phyloP scores from a whole-genome alignment of 2,797 vertebrate species.

The Esox masquinongy region DNA sequence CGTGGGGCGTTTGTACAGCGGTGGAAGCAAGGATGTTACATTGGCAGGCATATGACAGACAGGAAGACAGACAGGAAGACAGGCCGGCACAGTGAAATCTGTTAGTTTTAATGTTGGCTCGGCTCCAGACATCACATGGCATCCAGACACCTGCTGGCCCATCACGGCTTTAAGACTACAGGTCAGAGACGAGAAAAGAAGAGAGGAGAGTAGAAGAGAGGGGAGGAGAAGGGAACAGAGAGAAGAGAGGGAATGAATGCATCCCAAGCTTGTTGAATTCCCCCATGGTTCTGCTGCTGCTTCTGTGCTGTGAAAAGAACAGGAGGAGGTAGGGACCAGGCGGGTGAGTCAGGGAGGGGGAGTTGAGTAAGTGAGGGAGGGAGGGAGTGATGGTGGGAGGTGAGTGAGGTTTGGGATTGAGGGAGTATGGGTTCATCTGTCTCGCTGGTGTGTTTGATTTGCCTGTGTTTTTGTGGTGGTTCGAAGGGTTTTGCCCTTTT shows the following conservation, averaged over 20 bases:
- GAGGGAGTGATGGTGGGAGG: not conserved
- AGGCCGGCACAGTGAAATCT: conserved; percentile 29
- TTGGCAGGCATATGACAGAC: conserved; percentile 35
- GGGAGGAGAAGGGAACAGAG: not conserved
- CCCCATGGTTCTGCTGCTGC: not conserved
- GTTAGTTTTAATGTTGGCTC: conserved; percentile 38
- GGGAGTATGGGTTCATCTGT: conserved; percentile 10
- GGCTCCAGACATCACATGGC: conserved; percentile 47
- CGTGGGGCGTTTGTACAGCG: too few relatives aligned
- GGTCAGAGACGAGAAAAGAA: not conserved
- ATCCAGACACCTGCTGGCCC: conserved; percentile 36
- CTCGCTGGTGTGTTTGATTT: conserved; percentile 22
- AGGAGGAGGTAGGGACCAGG: too few relatives aligned
- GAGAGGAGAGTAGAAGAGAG: not conserved
- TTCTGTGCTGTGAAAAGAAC: conserved; percentile 1
- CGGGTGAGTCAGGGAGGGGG: not conserved
- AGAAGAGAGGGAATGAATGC: not conserved
- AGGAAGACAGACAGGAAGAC: too few relatives aligned
- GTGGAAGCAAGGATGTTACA: too few relatives aligned
- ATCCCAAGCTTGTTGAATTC: conserved; percentile 14
- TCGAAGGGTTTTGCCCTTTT: not conserved
- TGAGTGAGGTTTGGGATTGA: not conserved
- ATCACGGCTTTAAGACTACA: conserved; percentile 22
- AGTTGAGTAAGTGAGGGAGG: not conserved
- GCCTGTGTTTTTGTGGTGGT: conserved; percentile 6